Base-by-base conservation (phyloP, 2,113 vertebrate species). In the Peromyscus californicus region DNA sequence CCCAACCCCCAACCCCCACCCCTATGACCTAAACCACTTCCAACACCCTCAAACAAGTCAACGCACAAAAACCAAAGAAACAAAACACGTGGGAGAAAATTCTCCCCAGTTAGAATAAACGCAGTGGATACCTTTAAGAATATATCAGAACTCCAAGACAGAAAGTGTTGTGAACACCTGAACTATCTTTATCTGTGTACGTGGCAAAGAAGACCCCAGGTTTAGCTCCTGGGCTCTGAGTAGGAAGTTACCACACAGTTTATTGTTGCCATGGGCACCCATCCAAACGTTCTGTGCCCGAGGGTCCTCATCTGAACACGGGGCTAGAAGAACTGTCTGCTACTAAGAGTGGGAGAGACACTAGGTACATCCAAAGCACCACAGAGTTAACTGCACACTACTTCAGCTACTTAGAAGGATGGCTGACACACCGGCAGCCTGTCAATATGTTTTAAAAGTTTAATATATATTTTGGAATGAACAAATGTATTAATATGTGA, bases 391-490 rank as follows among this genome's bases (percentile, higher is more conserved):
- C 22, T 13, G 10, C 22, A 42, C 24, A 93, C 33, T 51, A 57
- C 84, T 70, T 89, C 72, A 93, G 54, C 86, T 51, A 78, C 65
- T 67, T 93, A 63, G 94, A 84, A 72, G 26, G 78, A 59, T 79
- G 76, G 67, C n/a, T 70, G 22, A 63, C 76, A 91, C 21, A 79
- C 3, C 15, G 57, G 39, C 26, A 79, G 45, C 85, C 59, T 82
- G 65, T 42, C n/a, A 78, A 57, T 33, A 79, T 90, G 63, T 70
- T 84, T 96, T 45, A 39, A 48, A 90, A 75, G 84, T 86, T 86
- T 45, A 69, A 79, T 63, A 65, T 19, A 36, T 79, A 78, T 91
- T 91, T 91, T 80, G 80, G 87, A 84, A 65, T 91, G 80, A 95
- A 84, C 92, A 67, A 90, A 54, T 95, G 19, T 21, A 65, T 39